A percentile compares a stretch with the other conserved stretches of the same genome.
These are phyloP conservation scores for Spicauda simplicius DNA, from an alignment of 2,888 invertebrate genomes.

Conservation along the genomic window DNA sequence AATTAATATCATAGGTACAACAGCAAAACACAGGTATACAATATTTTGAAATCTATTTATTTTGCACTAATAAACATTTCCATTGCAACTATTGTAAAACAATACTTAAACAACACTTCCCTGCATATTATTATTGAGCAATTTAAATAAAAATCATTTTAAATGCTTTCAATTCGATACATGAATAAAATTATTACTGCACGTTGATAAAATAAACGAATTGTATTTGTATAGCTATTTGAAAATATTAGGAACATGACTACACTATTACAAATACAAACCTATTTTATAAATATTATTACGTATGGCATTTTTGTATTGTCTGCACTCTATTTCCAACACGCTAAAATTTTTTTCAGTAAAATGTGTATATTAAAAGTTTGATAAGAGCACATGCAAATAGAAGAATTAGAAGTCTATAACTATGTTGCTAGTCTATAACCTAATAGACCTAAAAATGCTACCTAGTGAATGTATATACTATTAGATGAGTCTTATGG, in stretches of 20 bases:
- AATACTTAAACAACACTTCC: background rate
- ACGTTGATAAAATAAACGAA: background rate
- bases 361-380: background rate
- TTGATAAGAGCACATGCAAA: background rate
- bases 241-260: constrained; percentile 15
- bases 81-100: constrained; percentile 1
- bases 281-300: constrained; percentile 4
- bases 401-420: background rate
- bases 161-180: background rate
- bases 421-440: background rate
- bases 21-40: background rate
- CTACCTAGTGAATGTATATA: background rate
- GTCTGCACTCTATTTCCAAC: constrained; percentile 19
- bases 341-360: background rate
- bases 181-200: background rate
- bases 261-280: constrained; percentile 19
- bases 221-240: background rate
- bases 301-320: constrained; percentile 25
- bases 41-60: constrained; percentile 1
- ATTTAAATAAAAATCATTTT: background rate
- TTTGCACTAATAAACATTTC: background rate
- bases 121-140: constrained; percentile 1
- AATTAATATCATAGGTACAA: no score
- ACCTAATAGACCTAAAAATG: background rate
- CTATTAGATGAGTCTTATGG: background rate